Base-by-base conservation (phyloP, 2,888 invertebrate genomes). In the Steinernema scapterisci region DNA sequence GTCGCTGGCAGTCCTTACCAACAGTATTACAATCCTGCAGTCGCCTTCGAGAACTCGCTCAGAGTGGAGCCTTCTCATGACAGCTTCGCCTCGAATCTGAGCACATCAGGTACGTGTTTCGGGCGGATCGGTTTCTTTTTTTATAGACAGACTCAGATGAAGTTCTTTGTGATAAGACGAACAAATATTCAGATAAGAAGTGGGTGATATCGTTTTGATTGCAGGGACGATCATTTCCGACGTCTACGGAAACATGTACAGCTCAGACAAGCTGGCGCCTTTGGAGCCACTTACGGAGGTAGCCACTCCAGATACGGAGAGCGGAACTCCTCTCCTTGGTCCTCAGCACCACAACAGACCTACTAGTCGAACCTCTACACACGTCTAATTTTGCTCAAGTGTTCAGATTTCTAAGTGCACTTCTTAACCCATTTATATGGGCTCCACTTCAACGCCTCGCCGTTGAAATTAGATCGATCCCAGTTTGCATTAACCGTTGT, bases 361-460 rank as follows among this genome's bases (percentile, higher is more conserved):
- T 7, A 75, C 81, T 21, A 83, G 83, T 70, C 78, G 84, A 43
- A 81, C 83, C 13, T 85, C 85, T 11, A 85, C 85, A 7, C 85
- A 85, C 72, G 85, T 85, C 73, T 85, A 54, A 82, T 43, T 25
- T 70, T 63, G 63, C 63, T 63, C 63, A 63, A 63, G 13, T 63
- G 27, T 25, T 16, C 63, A 63, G 63, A 63, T 63, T 63, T 63
- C 63, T 63, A 63, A 27, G 27, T 31, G 63, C 31, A 16, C 27
- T 9, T 38, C 38, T 38, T 38, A 38, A 9, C 63, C 11, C 27
- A 13, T 63, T 31, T 31, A 63, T 31, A 63, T 63, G 7, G 38
- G 9, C 38, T 38, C 38, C 38, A 38, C 48, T 48, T 48, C 48
- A 16, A 48, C 48, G n/a, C 48, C 13, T 48, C 48, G 48, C 13